A percentile compares a stretch with the other conserved stretches of the same genome.
Evolutionary conservation across 2,113 vertebrate genomes (phyloP).

Genomic region (Meles meles): DNA sequence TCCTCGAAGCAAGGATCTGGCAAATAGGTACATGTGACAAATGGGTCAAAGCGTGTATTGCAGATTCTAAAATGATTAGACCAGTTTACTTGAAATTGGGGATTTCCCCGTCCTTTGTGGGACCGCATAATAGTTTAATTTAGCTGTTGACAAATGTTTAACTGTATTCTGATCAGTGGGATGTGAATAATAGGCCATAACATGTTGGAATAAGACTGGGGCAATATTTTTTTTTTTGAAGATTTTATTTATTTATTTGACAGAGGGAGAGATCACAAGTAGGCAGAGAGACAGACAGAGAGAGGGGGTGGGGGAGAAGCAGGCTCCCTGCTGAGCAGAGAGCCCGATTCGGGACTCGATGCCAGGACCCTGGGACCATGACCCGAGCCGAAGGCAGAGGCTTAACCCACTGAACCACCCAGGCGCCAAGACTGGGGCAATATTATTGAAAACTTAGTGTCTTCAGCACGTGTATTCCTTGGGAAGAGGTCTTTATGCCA

Average conservation of each 20-base stretch:
- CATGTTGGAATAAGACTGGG: background rate
- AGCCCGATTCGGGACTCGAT: no score
- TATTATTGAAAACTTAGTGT: constrained; percentile 4
- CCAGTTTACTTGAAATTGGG: background rate
- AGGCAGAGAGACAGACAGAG: no score
- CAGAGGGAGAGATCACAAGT: no score
- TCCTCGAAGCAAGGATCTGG: background rate
- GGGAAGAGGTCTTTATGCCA: background rate
- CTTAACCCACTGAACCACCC: no score
- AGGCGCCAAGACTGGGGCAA: background rate
- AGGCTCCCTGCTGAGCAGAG: no score
- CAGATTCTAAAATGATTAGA: background rate
- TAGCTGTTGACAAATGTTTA: constrained; percentile 14
- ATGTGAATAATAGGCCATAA: constrained; percentile 4
- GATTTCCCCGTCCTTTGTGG: background rate
- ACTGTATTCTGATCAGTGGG: constrained; percentile 55
- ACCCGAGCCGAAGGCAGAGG: no score
- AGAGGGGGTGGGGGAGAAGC: no score
- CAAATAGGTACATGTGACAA: background rate
- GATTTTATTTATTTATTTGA: no score
- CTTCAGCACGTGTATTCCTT: background rate
- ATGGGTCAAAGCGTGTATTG: background rate
- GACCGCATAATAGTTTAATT: background rate
- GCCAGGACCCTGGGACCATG: no score
- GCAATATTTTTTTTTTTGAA: no score